Conservation (phyloP, 92 coral and sea anemone genomes). For the Umimayanthus kanabou region DNA sequence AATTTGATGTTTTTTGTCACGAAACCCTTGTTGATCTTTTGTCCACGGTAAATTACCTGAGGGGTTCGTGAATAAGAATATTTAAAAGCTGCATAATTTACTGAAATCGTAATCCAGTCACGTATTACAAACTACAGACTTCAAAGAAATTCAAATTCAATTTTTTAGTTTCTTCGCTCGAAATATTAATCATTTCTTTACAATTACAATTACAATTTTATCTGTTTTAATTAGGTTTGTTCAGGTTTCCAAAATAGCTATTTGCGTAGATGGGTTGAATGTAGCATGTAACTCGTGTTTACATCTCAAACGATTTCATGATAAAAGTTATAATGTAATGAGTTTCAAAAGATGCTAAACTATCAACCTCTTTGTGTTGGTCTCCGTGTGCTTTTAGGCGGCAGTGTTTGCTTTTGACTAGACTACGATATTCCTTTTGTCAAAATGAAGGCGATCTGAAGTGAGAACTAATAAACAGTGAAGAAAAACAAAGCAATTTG, state of each 20-base stretch:
- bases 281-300: background rate
- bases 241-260: slow-evolving; percentile 15
- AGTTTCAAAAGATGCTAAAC: background rate
- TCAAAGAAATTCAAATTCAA: background rate
- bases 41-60: background rate
- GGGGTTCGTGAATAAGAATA: background rate
- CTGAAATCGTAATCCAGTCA: background rate
- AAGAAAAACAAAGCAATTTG: background rate
- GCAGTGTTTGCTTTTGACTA: background rate
- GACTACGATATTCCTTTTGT: background rate
- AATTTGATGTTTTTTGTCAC: no score
- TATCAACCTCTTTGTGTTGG: background rate
- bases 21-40: background rate
- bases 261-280: slow-evolving; percentile 12
- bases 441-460: background rate
- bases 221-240: slow-evolving; percentile 19
- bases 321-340: background rate
- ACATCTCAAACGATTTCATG: background rate
- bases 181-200: background rate
- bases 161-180: background rate
- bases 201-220: background rate
- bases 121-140: background rate
- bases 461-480: background rate
- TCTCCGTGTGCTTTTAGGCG: background rate
- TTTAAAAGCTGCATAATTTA: slow-evolving; percentile 28